These are phyloP conservation scores for Neotoxoptera formosana DNA, from an alignment of 1,140 invertebrate species.

Conservation along the genomic window DNA sequence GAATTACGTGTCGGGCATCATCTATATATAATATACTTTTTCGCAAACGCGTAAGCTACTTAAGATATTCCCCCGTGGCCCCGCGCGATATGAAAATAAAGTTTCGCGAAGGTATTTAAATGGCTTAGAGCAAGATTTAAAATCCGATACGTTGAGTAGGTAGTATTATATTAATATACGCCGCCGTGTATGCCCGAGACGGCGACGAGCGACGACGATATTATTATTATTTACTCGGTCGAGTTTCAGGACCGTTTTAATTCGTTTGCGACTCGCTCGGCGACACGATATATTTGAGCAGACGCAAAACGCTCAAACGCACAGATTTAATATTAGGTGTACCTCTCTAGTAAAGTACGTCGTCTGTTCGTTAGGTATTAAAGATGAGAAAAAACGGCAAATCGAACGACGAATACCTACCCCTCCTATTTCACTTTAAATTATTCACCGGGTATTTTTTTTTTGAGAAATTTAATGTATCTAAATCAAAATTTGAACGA, in stretches of 20 bases:
- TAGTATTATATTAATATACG: neutral
- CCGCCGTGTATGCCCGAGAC: neutral
- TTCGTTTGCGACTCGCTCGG: neutral
- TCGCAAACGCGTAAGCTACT: neutral
- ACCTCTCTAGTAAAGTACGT: neutral
- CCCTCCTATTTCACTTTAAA: too few species aligned
- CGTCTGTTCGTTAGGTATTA: neutral
- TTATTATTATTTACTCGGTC: neutral
- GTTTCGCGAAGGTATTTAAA: neutral
- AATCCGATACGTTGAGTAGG: neutral
- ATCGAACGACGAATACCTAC: too few species aligned
- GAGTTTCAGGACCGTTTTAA: neutral
- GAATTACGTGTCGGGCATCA: neutral
- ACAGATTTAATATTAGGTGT: neutral
- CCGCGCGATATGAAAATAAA: neutral
- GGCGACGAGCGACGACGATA: neutral
- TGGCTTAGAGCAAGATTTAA: neutral
- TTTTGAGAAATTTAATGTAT: too few species aligned
- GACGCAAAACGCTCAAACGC: neutral
- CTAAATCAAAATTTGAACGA: too few species aligned
- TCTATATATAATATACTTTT: neutral
- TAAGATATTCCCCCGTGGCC: neutral
- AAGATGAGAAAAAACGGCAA: too few species aligned
- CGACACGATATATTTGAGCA: neutral
- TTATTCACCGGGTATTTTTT: too few species aligned